These are phyloP conservation scores for Delia radicum DNA, from an alignment of 1,140 invertebrate genomes.

Conservation along the genomic window DNA sequence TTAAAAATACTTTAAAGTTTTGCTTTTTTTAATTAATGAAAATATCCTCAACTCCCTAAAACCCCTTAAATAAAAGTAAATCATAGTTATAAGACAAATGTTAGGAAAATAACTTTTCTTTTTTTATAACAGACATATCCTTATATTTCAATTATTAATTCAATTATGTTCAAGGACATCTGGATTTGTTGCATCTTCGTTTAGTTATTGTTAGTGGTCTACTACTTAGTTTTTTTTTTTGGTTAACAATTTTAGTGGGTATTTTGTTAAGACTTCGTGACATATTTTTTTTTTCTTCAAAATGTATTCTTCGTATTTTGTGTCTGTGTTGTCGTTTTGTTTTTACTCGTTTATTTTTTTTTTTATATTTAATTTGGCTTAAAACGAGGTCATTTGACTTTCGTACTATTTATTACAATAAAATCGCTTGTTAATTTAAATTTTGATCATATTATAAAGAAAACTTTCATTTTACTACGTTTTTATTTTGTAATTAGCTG, in stretches of 20 bases:
- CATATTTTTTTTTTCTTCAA: not conserved
- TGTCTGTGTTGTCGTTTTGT: not conserved
- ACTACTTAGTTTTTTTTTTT: not conserved
- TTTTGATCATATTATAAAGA: not conserved
- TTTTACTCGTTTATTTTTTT: slow-evolving; percentile 10
- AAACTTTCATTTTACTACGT: not conserved
- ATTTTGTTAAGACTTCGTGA: not conserved
- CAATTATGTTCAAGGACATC: not conserved
- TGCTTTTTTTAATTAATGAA: not conserved
- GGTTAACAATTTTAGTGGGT: not conserved
- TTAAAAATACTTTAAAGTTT: not conserved
- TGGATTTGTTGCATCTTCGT: not conserved
- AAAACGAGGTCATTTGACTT: slow-evolving; percentile 22
- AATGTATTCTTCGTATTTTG: not conserved
- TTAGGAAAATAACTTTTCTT: not conserved
- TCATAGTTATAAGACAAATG: not conserved
- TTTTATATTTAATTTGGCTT: slow-evolving; percentile 16
- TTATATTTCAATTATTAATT: not conserved
- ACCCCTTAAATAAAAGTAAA: not conserved
- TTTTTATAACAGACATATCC: not conserved
- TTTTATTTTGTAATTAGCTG: no score
- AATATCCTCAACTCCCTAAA: not conserved
- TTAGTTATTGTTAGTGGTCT: no score
- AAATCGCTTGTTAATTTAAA: not conserved
- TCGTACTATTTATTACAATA: slow-evolving; percentile 6